Conservation (phyloP, 2,113 vertebrate genomes). For the Scolopax mira region DNA sequence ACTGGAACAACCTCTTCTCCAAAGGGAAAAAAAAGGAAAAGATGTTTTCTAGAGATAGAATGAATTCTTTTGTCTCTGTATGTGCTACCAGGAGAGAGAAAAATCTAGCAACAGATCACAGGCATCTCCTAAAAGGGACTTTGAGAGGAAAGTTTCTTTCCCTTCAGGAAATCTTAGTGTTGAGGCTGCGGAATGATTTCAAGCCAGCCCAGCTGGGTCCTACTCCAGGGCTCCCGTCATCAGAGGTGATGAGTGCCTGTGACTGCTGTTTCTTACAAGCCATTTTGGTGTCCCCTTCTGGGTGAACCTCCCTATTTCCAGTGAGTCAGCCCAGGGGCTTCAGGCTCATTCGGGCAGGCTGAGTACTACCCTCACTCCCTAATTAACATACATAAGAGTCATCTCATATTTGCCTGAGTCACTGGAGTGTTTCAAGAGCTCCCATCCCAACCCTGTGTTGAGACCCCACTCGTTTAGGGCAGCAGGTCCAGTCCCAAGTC, state of each 20-base stretch:
- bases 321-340: neutral
- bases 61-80: slow-evolving; percentile 34
- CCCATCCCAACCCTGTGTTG: neutral
- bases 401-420: neutral
- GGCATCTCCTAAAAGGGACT: neutral
- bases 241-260: neutral
- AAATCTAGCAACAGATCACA: neutral
- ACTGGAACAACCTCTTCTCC: slow-evolving; percentile 54
- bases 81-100: neutral
- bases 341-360: neutral
- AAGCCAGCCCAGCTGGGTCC: neutral
- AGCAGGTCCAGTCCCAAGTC: neutral
- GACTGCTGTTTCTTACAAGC: neutral
- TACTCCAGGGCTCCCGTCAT: fast-evolving
- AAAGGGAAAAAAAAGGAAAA: neutral
- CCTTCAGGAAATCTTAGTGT: neutral
- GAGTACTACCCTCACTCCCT: neutral
- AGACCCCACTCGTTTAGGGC: fast-evolving
- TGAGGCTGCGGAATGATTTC: neutral
- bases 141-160: neutral
- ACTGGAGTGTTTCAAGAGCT: neutral
- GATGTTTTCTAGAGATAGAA: neutral
- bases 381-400: neutral
- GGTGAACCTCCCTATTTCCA: neutral
- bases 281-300: neutral